These are phyloP conservation scores for Ochotona princeps DNA, from an alignment of 2,113 vertebrate species.

Conservation along the genomic window DNA sequence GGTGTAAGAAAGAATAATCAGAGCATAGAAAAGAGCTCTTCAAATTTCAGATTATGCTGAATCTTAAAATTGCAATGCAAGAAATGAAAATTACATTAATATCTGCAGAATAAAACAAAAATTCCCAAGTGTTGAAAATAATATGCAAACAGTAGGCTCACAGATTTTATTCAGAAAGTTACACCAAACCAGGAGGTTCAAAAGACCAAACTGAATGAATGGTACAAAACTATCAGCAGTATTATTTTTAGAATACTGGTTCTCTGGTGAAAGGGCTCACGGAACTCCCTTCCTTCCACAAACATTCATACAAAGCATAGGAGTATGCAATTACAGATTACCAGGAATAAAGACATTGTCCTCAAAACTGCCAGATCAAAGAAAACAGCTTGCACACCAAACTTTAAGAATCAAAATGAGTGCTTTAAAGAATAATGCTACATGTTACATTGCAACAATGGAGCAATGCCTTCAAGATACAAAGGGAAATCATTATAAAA, in stretches of 20 bases:
- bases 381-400: not conserved
- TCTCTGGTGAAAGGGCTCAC: not conserved
- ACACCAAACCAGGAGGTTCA: not conserved
- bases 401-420: not conserved
- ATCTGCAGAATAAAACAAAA: not conserved
- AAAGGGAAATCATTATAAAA: not conserved
- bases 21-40: not conserved
- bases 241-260: not conserved
- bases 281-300: not conserved
- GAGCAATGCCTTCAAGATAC: not conserved
- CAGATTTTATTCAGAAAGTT: not conserved
- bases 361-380: not conserved
- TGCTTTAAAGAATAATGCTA: not conserved
- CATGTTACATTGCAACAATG: not conserved
- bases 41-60: not conserved
- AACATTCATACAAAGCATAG: not conserved
- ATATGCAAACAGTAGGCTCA: not conserved
- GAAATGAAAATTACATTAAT: not conserved
- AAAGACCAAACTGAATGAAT: not conserved
- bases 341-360: not conserved
- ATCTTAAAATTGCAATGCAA: constrained; percentile 14
- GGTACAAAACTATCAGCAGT: not conserved
- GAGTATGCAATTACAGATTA: not conserved
- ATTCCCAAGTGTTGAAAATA: not conserved
- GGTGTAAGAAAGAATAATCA: not conserved